Evolutionary conservation across 2,113 vertebrate genomes (phyloP), one percentile per base, ranked within the genome.

Genomic region (Etia nguti): DNA sequence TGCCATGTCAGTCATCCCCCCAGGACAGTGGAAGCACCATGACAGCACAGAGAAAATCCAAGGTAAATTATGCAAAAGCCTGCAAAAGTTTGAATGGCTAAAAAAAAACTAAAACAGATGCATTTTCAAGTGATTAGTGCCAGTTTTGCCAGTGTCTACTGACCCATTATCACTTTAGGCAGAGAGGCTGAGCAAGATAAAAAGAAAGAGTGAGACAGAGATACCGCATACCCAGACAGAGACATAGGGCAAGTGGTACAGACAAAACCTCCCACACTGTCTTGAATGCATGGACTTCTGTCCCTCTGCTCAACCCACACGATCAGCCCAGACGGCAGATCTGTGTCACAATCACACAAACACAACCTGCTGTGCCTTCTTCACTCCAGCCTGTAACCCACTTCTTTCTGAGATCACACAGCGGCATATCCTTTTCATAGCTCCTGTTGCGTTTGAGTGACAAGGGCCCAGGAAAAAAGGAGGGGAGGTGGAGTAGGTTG

Each of bases 381-480:
- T 90, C 90, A 90, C 90, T 84, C 9, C 55, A 62, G 85, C 89
- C 89, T 93, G 88, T 83, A 92, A 92, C 82, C 81, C 65, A 79
- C 89, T 90, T 89, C 87, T 84, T 83, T 88, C 89, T 87, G 87
- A 73, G 83, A 91, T 88, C 89, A 86, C 87, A 80, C 93, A 73
- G 82, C 65, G 85, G 86, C 91, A 83, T 36, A 83, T 90, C 88
- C 79, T 89, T 88, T 80, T 93, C 90, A 89, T 46, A 57, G 90
- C 84, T 85, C 84, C 36, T 75, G 86, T 81, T 88, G 86, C 15
- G 13, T 90, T 89, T 93, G 93, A 96, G 92, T 94, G 95, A 95
- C 94, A 65, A 91, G 92, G 48, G 80, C 59, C 31, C 86, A 68
- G 87, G 38, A 81, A 36, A 82, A 82, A 82, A 62, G 86, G 62